phyloP scores from a whole-genome alignment of 64 coral and sea anemone genomes.

The Astreopora myriophthalma region DNA sequence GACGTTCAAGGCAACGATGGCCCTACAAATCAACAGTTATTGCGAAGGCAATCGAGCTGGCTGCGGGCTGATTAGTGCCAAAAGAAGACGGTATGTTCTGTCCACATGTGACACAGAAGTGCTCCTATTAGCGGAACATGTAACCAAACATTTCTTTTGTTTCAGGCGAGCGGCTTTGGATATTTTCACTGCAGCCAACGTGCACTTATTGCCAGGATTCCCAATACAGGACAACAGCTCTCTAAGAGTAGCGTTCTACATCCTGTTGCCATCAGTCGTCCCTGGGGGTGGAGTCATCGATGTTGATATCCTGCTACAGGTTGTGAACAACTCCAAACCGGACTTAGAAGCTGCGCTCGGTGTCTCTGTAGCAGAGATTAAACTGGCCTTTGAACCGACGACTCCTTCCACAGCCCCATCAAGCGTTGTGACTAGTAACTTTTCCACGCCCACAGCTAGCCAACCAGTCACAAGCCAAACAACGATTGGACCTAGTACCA shows the following conservation, averaged over 20 bases:
- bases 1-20: background rate
- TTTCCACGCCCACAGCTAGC: background rate
- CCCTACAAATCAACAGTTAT: background rate
- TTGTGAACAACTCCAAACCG: background rate
- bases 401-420: background rate
- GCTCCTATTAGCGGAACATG: too few species aligned
- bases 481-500: background rate
- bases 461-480: background rate
- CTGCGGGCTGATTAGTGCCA: background rate
- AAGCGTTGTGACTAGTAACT: background rate
- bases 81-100: conserved; percentile 7
- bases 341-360: background rate
- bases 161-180: background rate
- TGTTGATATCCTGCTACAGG: background rate
- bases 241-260: background rate
- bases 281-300: background rate
- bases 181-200: background rate
- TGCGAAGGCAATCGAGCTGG: background rate
- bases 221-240: background rate
- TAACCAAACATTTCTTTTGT: background rate
- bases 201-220: conserved; percentile 10
- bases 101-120: background rate
- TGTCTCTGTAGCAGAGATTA: background rate
- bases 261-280: background rate
- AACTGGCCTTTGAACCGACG: background rate